Base-by-base conservation (phyloP, 2,113 vertebrate species). In the Hyperopisus bebe region DNA sequence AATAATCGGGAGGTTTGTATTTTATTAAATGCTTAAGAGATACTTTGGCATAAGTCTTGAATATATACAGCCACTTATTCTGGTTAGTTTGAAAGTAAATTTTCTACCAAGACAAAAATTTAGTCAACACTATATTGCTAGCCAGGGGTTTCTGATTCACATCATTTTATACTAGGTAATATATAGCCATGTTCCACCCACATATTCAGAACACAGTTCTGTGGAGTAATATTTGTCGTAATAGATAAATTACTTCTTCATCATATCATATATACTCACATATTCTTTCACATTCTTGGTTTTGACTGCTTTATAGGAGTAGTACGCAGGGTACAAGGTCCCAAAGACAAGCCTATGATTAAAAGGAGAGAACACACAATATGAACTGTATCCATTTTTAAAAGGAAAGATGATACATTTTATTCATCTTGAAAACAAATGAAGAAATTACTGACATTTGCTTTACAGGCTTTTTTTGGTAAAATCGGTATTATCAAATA, bases 201-300 rank as follows among this genome's bases (percentile, higher is more conserved):
- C 70, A 15, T 39, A 39, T 39, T 17, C 70, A 39, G 31, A 77
- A 77, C 35, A 77, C 11, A 39, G 15, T 77, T 39, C 24, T 27
- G 62, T 31, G 27, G 31, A 74, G 66, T 74, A 39, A 39, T 39
- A 77, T 39, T 77, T 31, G 70, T 39, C 31, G 6, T 77, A 19
- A 15, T 77, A 24, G 8, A 83, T 44, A 47, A n/a, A 83, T 10
- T 24, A 83, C 19, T 46, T 39, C 58, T 27, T 66, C 62, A 70
- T 31, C n/a, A 31, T 31, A 70, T 70, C 21, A 84, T 24, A 46
- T 17, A 0, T 91, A 97, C 97, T 97, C 94, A 98, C 97, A 92
- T 98, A 98, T 96, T 98, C 97, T 94, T 97, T 97, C 74, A 97
- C 96, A 88, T 97, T 97, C 94, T 97, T 98, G 92, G 96, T 97